Evolutionary conservation across 2,113 vertebrate genomes (phyloP).

Genomic region (Rhinolophus ferrumequinum): DNA sequence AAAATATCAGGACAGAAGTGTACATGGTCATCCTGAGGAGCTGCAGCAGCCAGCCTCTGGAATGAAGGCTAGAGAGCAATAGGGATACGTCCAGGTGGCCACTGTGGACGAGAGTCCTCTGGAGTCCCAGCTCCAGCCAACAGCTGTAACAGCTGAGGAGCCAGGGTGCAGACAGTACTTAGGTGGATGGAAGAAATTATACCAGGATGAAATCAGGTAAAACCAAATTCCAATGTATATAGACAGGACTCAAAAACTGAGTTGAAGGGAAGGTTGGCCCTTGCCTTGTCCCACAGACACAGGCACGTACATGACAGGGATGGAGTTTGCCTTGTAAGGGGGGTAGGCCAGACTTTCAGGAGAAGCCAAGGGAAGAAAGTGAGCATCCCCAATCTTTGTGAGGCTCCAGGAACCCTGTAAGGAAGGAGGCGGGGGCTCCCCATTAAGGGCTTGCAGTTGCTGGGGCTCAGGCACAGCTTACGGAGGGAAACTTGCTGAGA

Average conservation of each 20-base stretch:
- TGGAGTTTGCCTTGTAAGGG: fast-evolving
- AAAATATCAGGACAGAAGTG: not conserved
- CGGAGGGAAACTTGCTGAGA: not conserved
- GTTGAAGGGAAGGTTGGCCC: not conserved
- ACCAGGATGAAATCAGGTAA: not conserved
- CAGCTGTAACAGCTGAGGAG: not conserved
- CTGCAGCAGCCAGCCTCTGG: not conserved
- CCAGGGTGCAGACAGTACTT: not conserved
- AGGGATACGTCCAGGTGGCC: not conserved
- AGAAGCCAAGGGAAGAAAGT: not conserved
- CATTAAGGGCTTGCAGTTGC: not conserved
- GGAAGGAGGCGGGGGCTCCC: not conserved
- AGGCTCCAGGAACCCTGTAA: not conserved
- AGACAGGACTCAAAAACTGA: not conserved
- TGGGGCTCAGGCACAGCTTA: not conserved
- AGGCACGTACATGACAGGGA: not conserved
- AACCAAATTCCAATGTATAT: not conserved
- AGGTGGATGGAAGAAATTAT: not conserved
- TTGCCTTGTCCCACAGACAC: not conserved
- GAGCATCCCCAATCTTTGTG: not conserved
- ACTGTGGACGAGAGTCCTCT: not conserved
- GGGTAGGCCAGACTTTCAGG: not conserved
- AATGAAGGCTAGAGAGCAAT: not conserved
- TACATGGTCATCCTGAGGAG: not conserved
- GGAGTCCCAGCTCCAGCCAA: not conserved